Conservation (phyloP, 1,140 invertebrate species). For the Drosophila lacteicornis region DNA sequence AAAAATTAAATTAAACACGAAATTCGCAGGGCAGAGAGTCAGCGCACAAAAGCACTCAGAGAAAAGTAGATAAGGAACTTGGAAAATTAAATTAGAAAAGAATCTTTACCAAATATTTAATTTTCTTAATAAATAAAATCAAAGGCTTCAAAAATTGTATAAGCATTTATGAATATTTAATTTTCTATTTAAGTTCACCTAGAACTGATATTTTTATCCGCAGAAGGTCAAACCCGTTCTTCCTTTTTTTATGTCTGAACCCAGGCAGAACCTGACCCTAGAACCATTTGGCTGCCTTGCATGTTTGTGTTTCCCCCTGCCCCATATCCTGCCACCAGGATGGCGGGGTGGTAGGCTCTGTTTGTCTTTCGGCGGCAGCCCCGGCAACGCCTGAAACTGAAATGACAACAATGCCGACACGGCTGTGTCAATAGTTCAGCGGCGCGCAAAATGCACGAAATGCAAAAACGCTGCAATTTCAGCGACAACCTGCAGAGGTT, state of each 20-base stretch:
- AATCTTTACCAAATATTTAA: neutral
- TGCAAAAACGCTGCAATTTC: constrained; percentile 42
- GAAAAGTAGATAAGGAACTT: neutral
- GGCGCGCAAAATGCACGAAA: constrained; percentile 37
- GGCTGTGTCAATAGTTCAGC: constrained; percentile 61
- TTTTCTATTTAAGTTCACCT: neutral
- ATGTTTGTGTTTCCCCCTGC: constrained; percentile 55
- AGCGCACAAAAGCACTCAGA: constrained; percentile 7
- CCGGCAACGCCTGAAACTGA: constrained; percentile 23
- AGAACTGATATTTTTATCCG: neutral
- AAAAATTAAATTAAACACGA: constrained; percentile 52
- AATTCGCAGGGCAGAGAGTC: constrained; percentile 6
- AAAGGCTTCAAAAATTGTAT: neutral
- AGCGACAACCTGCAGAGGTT: constrained; percentile 21
- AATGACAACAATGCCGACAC: constrained; percentile 57
- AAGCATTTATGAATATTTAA: too few relatives aligned
- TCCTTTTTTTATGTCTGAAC: neutral
- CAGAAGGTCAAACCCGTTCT: constrained; percentile 34
- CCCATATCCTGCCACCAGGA: constrained; percentile 2
- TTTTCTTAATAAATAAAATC: too few relatives aligned
- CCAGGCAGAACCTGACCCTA: neutral
- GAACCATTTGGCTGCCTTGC: constrained; percentile 33
- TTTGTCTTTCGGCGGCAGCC: constrained; percentile 36
- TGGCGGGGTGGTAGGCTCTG: constrained; percentile 4
- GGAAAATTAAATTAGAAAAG: neutral